Conservation (phyloP, 2,888 invertebrate genomes). For the Campoplex nolae region DNA sequence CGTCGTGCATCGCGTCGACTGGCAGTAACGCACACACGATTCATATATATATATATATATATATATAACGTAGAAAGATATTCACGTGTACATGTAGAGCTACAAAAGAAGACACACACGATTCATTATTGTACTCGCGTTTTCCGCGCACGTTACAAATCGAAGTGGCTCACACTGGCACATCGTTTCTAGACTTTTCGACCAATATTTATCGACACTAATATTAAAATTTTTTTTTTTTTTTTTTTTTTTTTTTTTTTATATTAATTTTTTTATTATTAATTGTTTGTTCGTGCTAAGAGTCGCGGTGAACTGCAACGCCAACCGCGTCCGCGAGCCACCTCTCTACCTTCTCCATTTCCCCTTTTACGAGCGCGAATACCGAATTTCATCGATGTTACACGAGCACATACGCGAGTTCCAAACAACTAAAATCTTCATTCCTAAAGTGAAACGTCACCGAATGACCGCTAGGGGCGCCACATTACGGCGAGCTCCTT, state of each 20-base stretch:
- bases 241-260: not conserved
- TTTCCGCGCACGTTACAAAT: not conserved
- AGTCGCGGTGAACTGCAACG: conserved; percentile 47
- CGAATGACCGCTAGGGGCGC: not conserved
- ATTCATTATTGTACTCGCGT: conserved; percentile 12
- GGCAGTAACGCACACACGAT: conserved; percentile 54
- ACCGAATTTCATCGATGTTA: conserved; percentile 55
- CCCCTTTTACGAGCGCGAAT: conserved; percentile 41
- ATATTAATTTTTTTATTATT: not conserved
- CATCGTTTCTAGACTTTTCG: not conserved
- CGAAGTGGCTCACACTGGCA: not conserved
- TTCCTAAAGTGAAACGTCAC: not conserved
- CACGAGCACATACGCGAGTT: conserved; percentile 47
- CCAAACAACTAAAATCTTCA: not conserved
- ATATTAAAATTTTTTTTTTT: not conserved
- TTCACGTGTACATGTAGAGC: conserved; percentile 6
- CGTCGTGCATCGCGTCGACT: conserved; percentile 73
- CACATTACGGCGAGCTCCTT: conserved; percentile 6
- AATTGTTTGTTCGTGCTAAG: conserved; percentile 21
- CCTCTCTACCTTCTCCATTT: conserved; percentile 36
- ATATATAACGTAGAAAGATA: not conserved
- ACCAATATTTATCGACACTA: not conserved
- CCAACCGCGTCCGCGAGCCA: conserved; percentile 50
- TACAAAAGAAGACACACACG: not conserved
- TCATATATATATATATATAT: conserved; percentile 46